Percentiles rank a stretch among this genome's conserved stretches.
These are phyloP conservation scores for Antechinus stuartii DNA, from an alignment of 2,113 vertebrate genomes.

Conservation along the genomic window DNA sequence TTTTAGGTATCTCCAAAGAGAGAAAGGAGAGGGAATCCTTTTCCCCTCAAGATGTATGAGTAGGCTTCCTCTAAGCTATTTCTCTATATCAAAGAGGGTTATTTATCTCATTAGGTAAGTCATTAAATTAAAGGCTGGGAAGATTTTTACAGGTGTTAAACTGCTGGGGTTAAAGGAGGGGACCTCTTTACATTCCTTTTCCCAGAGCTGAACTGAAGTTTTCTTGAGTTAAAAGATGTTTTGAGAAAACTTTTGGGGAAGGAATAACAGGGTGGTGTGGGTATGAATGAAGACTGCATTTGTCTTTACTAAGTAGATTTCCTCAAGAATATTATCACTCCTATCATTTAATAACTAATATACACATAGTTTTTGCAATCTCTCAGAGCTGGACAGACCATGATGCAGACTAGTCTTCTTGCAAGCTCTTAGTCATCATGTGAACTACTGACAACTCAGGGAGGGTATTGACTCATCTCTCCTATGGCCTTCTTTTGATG, in stretches of 20 bases:
- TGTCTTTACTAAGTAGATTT: constrained; percentile 51
- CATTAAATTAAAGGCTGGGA: constrained; percentile 42
- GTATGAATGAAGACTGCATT: constrained; percentile 14
- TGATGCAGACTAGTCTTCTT: neutral
- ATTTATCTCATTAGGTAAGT: constrained; percentile 73
- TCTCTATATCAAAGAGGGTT: constrained; percentile 76
- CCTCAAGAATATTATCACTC: neutral
- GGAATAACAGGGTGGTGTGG: constrained; percentile 29
- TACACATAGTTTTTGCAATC: neutral
- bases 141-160: constrained; percentile 69
- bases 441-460: neutral
- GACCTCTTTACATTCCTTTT: constrained; percentile 47
- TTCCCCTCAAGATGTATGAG: constrained; percentile 40
- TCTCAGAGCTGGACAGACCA: neutral
- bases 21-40: constrained; percentile 31
- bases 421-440: neutral
- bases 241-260: constrained; percentile 67
- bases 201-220: constrained; percentile 30
- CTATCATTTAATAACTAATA: neutral
- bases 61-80: constrained; percentile 52
- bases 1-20: neutral
- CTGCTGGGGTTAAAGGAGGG: constrained; percentile 33
- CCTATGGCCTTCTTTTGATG: constrained; percentile 15
- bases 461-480: constrained; percentile 6
- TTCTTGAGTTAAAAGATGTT: constrained; percentile 63